These are phyloP conservation scores for Babylonia areolata DNA, from an alignment of 1,140 invertebrate species.

Conservation along the genomic window DNA sequence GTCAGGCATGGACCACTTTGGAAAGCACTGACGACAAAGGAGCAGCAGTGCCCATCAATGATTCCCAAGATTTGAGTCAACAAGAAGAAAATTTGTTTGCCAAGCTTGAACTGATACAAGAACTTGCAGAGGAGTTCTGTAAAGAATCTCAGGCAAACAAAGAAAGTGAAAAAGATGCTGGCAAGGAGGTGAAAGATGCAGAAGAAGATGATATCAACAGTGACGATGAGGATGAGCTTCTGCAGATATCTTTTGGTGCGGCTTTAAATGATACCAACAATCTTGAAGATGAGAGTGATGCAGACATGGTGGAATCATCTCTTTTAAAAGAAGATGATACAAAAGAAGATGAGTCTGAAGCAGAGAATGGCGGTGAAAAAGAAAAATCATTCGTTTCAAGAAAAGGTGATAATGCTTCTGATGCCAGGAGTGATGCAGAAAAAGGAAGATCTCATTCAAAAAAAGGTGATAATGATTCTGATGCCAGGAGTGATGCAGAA, in stretches of 20 bases:
- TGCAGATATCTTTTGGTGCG: slow-evolving; percentile 44
- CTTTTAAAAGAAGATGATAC: slow-evolving; percentile 33
- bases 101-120: slow-evolving; percentile 62
- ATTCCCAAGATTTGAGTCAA: slow-evolving; percentile 16
- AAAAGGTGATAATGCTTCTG: no score
- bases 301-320: background rate
- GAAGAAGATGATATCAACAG: background rate
- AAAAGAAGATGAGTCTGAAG: no score
- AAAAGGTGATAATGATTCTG: no score
- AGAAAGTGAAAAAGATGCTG: slow-evolving; percentile 41
- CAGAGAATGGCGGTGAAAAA: no score
- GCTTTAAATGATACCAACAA: background rate
- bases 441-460: no score
- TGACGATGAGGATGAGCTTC: slow-evolving; percentile 63
- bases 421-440: no score
- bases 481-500: no score
- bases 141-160: slow-evolving; percentile 54
- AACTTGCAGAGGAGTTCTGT: slow-evolving; percentile 72
- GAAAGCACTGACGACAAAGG: background rate
- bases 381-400: no score
- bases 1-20: no score
- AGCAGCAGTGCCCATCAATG: background rate
- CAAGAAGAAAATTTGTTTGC: slow-evolving; percentile 60
- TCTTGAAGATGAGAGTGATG: background rate
- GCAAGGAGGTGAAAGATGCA: slow-evolving; percentile 41